Percentiles rank a stretch among this genome's conserved stretches.
Conservation (phyloP, 1,140 invertebrate species). For the Vanessa tameamea region DNA sequence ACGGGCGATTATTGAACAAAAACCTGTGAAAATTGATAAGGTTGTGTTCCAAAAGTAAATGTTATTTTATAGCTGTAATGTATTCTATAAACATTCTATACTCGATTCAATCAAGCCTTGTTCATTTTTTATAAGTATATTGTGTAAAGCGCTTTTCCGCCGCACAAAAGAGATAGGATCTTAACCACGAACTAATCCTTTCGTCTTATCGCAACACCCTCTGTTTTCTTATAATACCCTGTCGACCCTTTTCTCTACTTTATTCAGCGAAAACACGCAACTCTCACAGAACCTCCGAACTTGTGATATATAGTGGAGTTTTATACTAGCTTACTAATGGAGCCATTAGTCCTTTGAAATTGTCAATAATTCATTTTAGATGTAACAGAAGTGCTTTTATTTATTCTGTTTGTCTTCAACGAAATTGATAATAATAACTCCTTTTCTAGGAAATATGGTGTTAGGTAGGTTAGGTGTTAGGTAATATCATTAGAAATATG, state of each 20-base stretch:
- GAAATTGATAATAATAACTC: slow-evolving; percentile 17
- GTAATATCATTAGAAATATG: not conserved
- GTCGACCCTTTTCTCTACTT: slow-evolving; percentile 9
- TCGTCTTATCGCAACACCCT: slow-evolving; percentile 13
- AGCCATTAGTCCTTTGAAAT: slow-evolving; percentile 27
- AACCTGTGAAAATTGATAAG: no score
- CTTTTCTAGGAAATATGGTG: slow-evolving; percentile 5
- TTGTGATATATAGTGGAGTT: slow-evolving; percentile 17
- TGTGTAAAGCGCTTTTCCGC: slow-evolving; percentile 6
- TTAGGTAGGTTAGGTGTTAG: not conserved
- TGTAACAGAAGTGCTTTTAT: slow-evolving; percentile 2
- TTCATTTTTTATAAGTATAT: slow-evolving; percentile 3
- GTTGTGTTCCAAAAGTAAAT: not conserved
- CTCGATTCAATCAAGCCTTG: not conserved
- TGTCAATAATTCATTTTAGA: slow-evolving; percentile 28
- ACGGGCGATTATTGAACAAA: no score
- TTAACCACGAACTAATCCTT: slow-evolving; percentile 6
- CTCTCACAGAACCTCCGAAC: slow-evolving; percentile 9
- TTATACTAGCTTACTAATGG: slow-evolving; percentile 26
- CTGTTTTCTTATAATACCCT: slow-evolving; percentile 14
- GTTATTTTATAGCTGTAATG: not conserved
- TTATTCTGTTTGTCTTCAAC: slow-evolving; percentile 11
- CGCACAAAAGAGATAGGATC: slow-evolving; percentile 13
- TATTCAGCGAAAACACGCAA: slow-evolving; percentile 19
- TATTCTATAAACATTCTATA: not conserved